phyloP scores from a whole-genome alignment of 2,888 invertebrate species.

The Tricholauxania praeusta region DNA sequence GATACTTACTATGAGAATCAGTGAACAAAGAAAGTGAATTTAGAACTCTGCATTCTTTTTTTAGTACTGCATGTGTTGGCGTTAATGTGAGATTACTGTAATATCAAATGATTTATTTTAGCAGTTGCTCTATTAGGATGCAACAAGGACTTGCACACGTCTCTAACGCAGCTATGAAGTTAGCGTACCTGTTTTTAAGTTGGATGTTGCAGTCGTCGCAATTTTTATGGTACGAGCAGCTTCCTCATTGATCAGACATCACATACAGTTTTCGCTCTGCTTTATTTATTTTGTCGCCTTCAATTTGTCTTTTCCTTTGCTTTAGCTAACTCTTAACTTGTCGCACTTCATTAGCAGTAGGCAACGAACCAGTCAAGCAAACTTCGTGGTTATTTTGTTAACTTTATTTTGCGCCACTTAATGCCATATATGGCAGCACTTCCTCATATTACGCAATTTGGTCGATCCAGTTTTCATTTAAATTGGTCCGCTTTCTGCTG shows the following conservation, averaged over 20 bases:
- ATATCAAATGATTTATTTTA: too few relatives aligned
- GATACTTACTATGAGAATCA: too few relatives aligned
- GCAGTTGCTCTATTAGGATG: too few relatives aligned
- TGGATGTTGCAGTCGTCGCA: not conserved
- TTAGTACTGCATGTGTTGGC: too few relatives aligned
- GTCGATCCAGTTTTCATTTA: conserved; percentile 22
- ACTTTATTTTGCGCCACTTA: too few relatives aligned
- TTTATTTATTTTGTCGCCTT: not conserved
- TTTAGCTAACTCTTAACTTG: conserved; percentile 1
- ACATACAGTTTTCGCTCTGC: not conserved
- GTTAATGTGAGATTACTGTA: too few relatives aligned
- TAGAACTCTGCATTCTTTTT: too few relatives aligned
- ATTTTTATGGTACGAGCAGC: too few relatives aligned
- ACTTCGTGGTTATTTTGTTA: too few relatives aligned
- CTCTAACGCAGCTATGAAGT: not conserved
- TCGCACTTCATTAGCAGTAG: conserved; percentile 14
- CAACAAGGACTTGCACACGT: not conserved
- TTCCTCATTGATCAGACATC: not conserved
- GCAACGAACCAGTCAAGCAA: not conserved
- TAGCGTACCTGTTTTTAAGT: not conserved
- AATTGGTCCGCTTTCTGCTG: not conserved
- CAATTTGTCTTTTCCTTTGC: not conserved
- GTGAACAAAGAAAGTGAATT: too few relatives aligned
- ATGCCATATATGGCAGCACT: not conserved
- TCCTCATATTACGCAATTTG: conserved; percentile 32